phyloP scores from a whole-genome alignment of 2,113 vertebrate genomes.

The Noctilio leporinus region DNA sequence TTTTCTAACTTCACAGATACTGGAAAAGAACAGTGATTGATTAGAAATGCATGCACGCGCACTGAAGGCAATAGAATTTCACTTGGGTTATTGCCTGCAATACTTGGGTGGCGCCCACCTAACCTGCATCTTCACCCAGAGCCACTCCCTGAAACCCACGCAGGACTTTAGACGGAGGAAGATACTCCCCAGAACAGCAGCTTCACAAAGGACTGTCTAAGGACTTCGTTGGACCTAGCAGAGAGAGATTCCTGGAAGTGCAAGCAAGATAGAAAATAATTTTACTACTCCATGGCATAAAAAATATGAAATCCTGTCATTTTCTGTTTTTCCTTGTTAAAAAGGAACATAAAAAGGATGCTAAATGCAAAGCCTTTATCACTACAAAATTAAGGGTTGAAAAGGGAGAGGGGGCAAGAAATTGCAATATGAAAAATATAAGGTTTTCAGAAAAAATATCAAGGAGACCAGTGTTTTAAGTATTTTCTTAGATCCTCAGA shows the following conservation, averaged over 20 bases:
- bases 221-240: constrained; percentile 36
- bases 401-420: constrained; percentile 58
- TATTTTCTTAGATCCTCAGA: neutral
- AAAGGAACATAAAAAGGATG: constrained; percentile 62
- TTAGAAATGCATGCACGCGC: constrained; percentile 71
- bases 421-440: constrained; percentile 57
- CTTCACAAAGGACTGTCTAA: constrained; percentile 53
- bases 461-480: constrained; percentile 20
- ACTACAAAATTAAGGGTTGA: constrained; percentile 61
- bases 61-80: constrained; percentile 59
- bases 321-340: constrained; percentile 65
- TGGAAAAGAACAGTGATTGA: constrained; percentile 67
- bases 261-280: constrained; percentile 68
- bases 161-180: constrained; percentile 36
- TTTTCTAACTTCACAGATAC: constrained; percentile 68
- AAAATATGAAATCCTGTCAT: constrained; percentile 65
- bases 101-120: constrained; percentile 54
- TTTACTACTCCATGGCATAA: constrained; percentile 59
- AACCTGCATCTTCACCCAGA: constrained; percentile 31
- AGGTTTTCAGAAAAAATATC: constrained; percentile 48
- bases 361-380: constrained; percentile 70
- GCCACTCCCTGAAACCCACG: constrained; percentile 54
- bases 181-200: constrained; percentile 40
- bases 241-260: constrained; percentile 39
- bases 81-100: constrained; percentile 72